Evolutionary conservation across 2,113 vertebrate species (phyloP).

Genomic region (Crotalus tigris): DNA sequence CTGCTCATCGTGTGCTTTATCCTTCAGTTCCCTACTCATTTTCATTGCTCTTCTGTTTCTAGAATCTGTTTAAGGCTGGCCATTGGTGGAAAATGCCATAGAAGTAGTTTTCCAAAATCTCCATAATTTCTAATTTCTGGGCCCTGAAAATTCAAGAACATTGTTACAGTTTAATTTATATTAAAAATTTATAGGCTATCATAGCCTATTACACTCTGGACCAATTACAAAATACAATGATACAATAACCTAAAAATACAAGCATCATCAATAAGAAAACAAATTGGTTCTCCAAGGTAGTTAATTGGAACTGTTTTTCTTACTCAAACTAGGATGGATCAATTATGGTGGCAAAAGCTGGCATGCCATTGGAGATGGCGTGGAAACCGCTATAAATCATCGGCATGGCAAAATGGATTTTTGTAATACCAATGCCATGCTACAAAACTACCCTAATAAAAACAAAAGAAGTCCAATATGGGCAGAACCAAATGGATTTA

Average conservation of each 20-base stretch:
- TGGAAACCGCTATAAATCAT: background rate
- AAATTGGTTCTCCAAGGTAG: background rate
- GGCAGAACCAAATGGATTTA: background rate
- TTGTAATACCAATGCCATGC: background rate
- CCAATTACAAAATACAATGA: background rate
- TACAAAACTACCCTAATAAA: background rate
- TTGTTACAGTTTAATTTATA: background rate
- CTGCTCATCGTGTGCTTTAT: background rate
- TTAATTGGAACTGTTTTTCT: background rate
- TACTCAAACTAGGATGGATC: background rate
- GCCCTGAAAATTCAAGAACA: background rate
- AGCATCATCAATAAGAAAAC: background rate
- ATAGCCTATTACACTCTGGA: background rate
- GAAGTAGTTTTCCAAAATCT: background rate
- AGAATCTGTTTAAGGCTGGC: background rate
- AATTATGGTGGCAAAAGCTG: background rate
- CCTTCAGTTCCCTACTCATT: background rate
- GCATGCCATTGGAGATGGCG: background rate
- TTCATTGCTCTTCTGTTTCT: background rate
- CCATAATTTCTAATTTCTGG: background rate
- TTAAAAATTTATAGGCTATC: background rate
- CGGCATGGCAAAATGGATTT: background rate
- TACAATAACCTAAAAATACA: background rate
- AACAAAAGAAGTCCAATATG: background rate
- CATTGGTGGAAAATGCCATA: background rate